Evolutionary conservation across 2,888 invertebrate species (phyloP).

Genomic region (Conus canariensis): DNA sequence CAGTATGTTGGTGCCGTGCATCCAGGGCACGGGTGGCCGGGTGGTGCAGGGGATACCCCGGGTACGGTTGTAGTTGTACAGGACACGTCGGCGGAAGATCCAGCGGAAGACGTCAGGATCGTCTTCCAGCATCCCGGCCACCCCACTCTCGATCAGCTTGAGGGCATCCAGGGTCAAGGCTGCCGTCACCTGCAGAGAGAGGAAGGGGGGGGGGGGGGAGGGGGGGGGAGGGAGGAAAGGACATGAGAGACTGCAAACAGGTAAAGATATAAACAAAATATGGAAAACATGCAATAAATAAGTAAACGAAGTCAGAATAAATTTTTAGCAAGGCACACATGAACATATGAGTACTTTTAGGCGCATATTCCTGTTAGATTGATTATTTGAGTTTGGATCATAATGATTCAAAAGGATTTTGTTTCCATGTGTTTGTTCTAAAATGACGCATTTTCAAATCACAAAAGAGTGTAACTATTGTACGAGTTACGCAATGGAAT

Average conservation of each 20-base stretch:
- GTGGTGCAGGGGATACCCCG: constrained; percentile 81
- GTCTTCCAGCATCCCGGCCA: constrained; percentile 91
- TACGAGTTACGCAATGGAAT: too few relatives aligned
- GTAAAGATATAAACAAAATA: too few relatives aligned
- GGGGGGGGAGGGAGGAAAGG: not conserved
- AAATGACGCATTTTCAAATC: too few relatives aligned
- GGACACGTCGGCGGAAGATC: constrained; percentile 81
- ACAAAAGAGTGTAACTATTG: too few relatives aligned
- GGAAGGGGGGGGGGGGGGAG: not conserved
- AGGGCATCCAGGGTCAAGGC: constrained; percentile 98
- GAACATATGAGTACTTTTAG: too few relatives aligned
- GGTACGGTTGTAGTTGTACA: constrained; percentile 84
- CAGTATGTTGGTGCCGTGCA: constrained; percentile 70
- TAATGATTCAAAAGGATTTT: too few relatives aligned
- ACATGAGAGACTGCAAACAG: not conserved
- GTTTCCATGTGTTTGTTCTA: too few relatives aligned
- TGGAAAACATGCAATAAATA: too few relatives aligned
- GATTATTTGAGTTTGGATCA: too few relatives aligned
- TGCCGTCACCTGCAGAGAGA: constrained; percentile 87
- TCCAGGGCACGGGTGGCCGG: constrained; percentile 70
- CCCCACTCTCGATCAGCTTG: constrained; percentile 93
- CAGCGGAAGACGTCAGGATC: constrained; percentile 88
- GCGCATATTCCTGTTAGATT: too few relatives aligned
- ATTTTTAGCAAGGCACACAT: too few relatives aligned
- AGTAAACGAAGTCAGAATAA: too few relatives aligned